Conservation (phyloP, 2,797 vertebrate genomes). For the Carduelis carduelis region DNA sequence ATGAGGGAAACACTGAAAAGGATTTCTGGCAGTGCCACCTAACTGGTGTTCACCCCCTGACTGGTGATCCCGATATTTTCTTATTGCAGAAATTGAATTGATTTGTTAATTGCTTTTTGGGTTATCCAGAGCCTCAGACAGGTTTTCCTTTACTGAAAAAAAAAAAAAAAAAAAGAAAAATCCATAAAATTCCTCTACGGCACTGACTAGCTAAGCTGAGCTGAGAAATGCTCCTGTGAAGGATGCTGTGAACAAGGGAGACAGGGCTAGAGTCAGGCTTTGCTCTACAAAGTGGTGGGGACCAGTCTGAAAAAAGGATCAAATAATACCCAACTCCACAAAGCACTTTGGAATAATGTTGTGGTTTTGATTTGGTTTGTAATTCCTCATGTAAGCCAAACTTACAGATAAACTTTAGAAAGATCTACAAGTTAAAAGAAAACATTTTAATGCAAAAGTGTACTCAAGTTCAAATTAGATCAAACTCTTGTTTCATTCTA, state of each 20-base stretch:
- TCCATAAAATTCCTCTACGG: background rate
- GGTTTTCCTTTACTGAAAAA: background rate
- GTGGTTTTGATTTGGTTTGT: background rate
- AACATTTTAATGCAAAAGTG: background rate
- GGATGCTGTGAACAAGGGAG: background rate
- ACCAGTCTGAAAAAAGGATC: background rate
- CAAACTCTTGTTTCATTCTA: background rate
- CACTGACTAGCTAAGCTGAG: background rate
- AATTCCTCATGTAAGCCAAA: background rate
- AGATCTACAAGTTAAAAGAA: background rate
- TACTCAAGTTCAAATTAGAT: background rate
- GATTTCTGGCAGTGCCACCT: background rate
- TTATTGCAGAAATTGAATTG: background rate
- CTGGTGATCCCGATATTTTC: background rate
- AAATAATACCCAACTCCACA: background rate
- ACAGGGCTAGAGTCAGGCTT: background rate
- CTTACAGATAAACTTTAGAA: background rate
- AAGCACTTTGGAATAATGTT: background rate
- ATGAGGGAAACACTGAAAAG: background rate
- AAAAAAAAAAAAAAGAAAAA: background rate
- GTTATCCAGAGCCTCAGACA: background rate
- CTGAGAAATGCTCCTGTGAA: background rate
- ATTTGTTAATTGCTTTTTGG: background rate
- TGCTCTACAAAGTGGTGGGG: rapidly evolving
- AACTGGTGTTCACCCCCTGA: background rate